These are phyloP conservation scores for Dinocampus coccinellae DNA, from an alignment of 2,888 invertebrate species.

Conservation along the genomic window DNA sequence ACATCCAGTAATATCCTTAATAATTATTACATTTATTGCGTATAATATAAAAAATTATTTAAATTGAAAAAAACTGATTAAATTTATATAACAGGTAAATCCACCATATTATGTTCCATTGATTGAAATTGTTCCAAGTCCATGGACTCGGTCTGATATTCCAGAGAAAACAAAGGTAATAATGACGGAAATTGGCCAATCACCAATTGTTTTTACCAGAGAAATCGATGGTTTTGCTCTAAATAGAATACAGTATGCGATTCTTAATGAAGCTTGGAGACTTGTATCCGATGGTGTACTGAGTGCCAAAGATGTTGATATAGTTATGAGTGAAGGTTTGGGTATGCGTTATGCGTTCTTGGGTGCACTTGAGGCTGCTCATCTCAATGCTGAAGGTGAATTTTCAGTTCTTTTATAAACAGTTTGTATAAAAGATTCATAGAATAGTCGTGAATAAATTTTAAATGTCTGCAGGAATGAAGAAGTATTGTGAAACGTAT, in stretches of 20 bases:
- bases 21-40: neutral
- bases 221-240: conserved; percentile 95
- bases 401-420: neutral
- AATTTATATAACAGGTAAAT: conserved; percentile 76
- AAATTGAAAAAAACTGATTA: neutral
- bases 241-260: conserved; percentile 95
- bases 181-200: conserved; percentile 92
- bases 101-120: conserved; percentile 97
- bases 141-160: conserved; percentile 89
- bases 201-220: conserved; percentile 85
- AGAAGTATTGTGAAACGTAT: conserved; percentile 76
- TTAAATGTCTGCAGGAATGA: conserved; percentile 69
- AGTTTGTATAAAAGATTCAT: neutral
- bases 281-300: conserved; percentile 88
- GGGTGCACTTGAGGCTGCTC: conserved; percentile 93
- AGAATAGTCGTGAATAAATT: conserved; percentile 3
- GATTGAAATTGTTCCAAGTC: conserved; percentile 94
- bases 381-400: conserved; percentile 90
- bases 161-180: conserved; percentile 80
- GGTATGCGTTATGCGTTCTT: conserved; percentile 97
- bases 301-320: conserved; percentile 89
- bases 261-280: conserved; percentile 93
- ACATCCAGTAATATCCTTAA: conserved; percentile 78
- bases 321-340: conserved; percentile 93
- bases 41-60: neutral